Conservation (phyloP, 2,888 invertebrate genomes). For the Liposcelis brunnea region DNA sequence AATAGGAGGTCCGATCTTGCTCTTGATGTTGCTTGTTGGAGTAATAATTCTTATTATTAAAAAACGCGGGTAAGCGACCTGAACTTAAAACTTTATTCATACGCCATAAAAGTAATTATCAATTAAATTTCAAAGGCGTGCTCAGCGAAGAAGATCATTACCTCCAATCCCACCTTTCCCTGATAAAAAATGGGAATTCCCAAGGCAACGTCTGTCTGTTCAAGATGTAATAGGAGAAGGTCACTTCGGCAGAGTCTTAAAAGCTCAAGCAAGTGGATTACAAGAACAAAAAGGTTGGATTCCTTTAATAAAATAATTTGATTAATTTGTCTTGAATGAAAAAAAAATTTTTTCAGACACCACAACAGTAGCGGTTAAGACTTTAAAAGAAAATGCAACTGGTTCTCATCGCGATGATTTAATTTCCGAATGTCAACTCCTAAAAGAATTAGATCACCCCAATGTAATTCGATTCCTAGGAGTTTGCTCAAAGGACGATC, state of each 20-base stretch:
- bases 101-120: too few relatives aligned
- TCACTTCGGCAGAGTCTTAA: slow-evolving; percentile 61
- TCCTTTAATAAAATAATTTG: neutral
- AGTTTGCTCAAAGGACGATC: slow-evolving; percentile 53
- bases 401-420: slow-evolving; percentile 54
- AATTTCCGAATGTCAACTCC: slow-evolving; percentile 56
- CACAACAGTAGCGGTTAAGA: slow-evolving; percentile 64
- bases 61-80: too few relatives aligned
- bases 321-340: too few relatives aligned
- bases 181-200: slow-evolving; percentile 67
- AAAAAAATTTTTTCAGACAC: slow-evolving; percentile 26
- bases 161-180: slow-evolving; percentile 7
- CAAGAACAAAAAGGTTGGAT: slow-evolving; percentile 30
- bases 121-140: too few relatives aligned
- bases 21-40: too few relatives aligned
- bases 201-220: slow-evolving; percentile 43
- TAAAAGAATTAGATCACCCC: slow-evolving; percentile 65
- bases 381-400: slow-evolving; percentile 48
- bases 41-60: too few relatives aligned
- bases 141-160: too few relatives aligned
- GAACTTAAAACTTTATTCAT: too few relatives aligned
- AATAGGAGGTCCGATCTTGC: too few relatives aligned
- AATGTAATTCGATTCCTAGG: slow-evolving; percentile 63
- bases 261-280: slow-evolving; percentile 49
- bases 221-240: slow-evolving; percentile 63